Percentiles rank a stretch among this genome's conserved stretches.
Evolutionary conservation across 2,113 vertebrate genomes (phyloP).

Genomic region (Sardina pilchardus): DNA sequence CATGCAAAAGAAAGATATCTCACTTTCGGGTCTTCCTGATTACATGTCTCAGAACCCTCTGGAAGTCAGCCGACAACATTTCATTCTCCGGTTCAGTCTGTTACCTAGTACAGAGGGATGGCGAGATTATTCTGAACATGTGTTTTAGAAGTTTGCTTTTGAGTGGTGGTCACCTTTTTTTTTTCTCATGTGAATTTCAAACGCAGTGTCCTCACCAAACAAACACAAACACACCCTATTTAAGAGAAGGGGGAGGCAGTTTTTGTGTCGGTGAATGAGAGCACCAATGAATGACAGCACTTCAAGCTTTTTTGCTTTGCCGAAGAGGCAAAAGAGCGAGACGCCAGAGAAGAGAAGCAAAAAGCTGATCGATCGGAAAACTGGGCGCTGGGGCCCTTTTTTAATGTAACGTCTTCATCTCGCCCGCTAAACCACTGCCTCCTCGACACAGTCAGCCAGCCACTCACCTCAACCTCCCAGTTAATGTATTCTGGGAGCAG

Average conservation of each 20-base stretch:
- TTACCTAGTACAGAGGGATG: background rate
- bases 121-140: background rate
- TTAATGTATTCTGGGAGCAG: constrained; percentile 40
- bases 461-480: constrained; percentile 36
- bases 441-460: constrained; percentile 19
- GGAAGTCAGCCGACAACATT: constrained; percentile 2
- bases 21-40: background rate
- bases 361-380: background rate
- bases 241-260: background rate
- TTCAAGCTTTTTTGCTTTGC: constrained; percentile 3
- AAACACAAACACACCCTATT: background rate
- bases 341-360: background rate
- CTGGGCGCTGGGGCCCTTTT: background rate
- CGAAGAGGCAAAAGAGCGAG: background rate
- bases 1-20: background rate
- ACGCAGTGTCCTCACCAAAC: background rate
- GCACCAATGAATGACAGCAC: background rate
- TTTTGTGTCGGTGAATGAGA: background rate
- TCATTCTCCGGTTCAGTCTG: background rate
- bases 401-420: constrained; percentile 6
- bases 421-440: constrained; percentile 20
- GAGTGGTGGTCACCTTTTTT: background rate
- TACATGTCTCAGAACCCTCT: background rate
- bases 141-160: background rate
- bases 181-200: background rate